These are phyloP conservation scores for Echinops telfairi DNA, from an alignment of 2,113 vertebrate species.

Conservation along the genomic window DNA sequence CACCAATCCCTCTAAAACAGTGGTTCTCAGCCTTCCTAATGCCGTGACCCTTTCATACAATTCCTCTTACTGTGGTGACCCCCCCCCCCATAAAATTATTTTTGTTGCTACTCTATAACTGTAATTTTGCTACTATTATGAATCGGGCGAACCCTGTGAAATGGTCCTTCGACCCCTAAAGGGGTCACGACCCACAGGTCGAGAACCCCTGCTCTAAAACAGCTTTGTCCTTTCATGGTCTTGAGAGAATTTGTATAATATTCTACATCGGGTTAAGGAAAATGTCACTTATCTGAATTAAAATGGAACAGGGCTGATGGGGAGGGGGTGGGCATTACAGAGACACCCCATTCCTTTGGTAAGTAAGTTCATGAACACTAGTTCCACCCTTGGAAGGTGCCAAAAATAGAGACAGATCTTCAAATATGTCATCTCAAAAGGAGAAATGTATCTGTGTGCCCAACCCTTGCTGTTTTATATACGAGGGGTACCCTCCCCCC, in stretches of 20 bases:
- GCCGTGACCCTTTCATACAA: too few species aligned
- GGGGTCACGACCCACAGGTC: too few species aligned
- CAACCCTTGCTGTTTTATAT: neutral
- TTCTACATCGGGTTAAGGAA: neutral
- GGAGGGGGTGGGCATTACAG: rapidly evolving
- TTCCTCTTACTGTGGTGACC: too few species aligned
- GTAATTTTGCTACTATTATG: too few species aligned
- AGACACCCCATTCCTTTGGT: neutral
- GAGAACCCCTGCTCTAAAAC: too few species aligned
- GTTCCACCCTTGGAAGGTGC: neutral
- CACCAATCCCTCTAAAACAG: neutral
- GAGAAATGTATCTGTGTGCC: neutral
- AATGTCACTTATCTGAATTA: neutral
- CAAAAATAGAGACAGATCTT: neutral
- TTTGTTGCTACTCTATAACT: too few species aligned
- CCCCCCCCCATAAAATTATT: too few species aligned
- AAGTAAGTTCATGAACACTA: neutral
- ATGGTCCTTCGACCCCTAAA: too few species aligned
- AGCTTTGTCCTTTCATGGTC: too few species aligned
- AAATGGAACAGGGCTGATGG: neutral
- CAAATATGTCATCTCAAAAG: neutral
- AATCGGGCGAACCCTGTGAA: too few species aligned
- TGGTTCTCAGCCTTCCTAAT: too few species aligned
- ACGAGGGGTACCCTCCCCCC: neutral
- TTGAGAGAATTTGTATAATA: neutral